Evolutionary conservation across 2,797 vertebrate genomes (phyloP), one percentile per base, ranked within the genome.

Genomic region (Melopsittacus undulatus): DNA sequence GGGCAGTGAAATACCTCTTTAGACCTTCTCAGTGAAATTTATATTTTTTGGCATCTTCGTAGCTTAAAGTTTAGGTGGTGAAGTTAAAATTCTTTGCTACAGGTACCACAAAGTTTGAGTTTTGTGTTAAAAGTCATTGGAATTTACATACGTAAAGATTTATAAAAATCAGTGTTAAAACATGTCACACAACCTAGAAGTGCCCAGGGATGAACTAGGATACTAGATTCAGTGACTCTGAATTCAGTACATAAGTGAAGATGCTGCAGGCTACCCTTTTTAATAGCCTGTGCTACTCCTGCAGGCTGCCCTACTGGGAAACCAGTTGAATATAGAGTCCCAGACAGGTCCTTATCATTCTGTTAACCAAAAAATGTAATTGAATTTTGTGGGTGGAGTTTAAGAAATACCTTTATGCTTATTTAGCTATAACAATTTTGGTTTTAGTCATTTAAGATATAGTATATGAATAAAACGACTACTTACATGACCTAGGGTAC

Each of bases 41-140:
- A 2, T 17, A 2, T 7, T 18, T 81, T 86, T 62, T 40, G 23
- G 2, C 3, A 11, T 1, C 5, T 14, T 51, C 4, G 2, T 9
- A 5, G 3, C 46, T 77, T 77, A 29, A 64, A 68, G 11, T 3
- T 68, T 9, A 70, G 19, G 16, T 56, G 23, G 23, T 26, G 29
- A 56, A 29, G 75, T 40, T 24, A 49, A 74, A 79, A 68, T 16
- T 49, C 22, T 21, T 75, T 57, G 1, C 7, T 43, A 3, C 2
- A 56, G 16, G 40, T 48, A 40, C 4, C 7, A 7, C 0, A 10
- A 21, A 29, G 17, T 70, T 29, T 32, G 68, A 38, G 42, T 10
- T 64, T 64, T 52, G 7, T 63, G 1, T 64, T 77, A 7, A 34
- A 83, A 42, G 20, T 34, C 12, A 3, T 7, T 21, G 38, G 29